Conservation (phyloP, 2,797 vertebrate genomes). For the Falco cherrug region DNA sequence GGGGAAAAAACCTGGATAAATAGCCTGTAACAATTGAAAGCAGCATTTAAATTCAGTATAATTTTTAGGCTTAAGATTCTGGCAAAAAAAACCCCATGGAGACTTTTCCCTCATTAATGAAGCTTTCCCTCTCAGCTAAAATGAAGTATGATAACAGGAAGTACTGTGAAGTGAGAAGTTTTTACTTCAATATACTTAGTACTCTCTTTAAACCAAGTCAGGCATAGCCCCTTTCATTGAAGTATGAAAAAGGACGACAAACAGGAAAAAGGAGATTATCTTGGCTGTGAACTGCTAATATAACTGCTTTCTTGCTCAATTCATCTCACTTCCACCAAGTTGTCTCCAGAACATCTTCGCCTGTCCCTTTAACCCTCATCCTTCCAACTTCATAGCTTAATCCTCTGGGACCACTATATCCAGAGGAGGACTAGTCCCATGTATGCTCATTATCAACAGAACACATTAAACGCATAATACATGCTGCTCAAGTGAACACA, state of each 20-base stretch:
- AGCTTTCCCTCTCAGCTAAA: not conserved
- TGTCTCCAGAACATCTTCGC: not conserved
- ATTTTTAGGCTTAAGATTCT: not conserved
- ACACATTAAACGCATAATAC: not conserved
- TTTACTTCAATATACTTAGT: not conserved
- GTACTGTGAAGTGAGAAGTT: not conserved
- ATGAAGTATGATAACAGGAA: not conserved
- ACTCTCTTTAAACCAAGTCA: not conserved
- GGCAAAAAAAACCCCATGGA: not conserved
- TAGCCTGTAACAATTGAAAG: not conserved
- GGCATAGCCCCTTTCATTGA: no score
- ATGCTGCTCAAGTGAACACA: not conserved
- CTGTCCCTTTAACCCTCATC: not conserved
- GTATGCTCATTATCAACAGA: not conserved
- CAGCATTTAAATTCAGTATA: not conserved
- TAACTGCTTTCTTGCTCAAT: not conserved
- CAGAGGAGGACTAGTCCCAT: not conserved
- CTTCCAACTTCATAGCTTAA: not conserved
- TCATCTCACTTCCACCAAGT: not conserved
- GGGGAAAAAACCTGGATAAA: not conserved
- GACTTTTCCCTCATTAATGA: not conserved
- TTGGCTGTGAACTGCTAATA: not conserved
- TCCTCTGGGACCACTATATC: not conserved
- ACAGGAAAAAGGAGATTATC: not conserved
- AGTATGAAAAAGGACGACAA: not conserved